These are phyloP conservation scores for Orientallactaga sibirica DNA, from an alignment of 2,797 vertebrate genomes.

Conservation along the genomic window DNA sequence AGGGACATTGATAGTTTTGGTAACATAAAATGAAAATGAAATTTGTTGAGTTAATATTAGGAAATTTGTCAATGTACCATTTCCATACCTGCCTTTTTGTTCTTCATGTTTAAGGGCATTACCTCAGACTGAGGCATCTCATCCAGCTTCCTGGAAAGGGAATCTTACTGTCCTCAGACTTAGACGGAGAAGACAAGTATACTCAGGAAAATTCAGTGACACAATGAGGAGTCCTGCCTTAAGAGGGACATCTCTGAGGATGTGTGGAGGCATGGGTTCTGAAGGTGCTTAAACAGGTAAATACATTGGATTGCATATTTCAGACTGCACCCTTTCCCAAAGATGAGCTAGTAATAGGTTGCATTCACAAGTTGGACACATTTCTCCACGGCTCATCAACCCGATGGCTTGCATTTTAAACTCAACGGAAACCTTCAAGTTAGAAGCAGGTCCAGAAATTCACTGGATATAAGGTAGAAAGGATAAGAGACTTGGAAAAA, in stretches of 20 bases:
- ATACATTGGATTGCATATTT: background rate
- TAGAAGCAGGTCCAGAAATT: too few species aligned
- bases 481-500: too few species aligned
- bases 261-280: background rate
- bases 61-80: background rate
- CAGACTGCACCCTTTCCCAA: background rate
- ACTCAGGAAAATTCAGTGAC: background rate
- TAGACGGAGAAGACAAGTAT: background rate
- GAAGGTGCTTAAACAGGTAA: background rate
- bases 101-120: background rate
- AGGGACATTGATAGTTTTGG: background rate
- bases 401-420: too few species aligned
- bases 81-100: background rate
- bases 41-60: background rate
- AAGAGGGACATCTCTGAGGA: background rate
- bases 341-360: background rate
- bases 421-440: too few species aligned
- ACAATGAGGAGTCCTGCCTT: background rate
- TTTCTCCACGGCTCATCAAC: background rate
- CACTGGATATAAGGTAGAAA: too few species aligned
- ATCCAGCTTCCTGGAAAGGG: background rate
- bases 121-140: background rate
- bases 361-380: background rate
- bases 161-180: background rate
- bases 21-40: background rate